Percentiles rank a stretch among this genome's conserved stretches.
These are phyloP conservation scores for Phyllostomus hastatus DNA, from an alignment of 2,113 vertebrate species.

Conservation along the genomic window DNA sequence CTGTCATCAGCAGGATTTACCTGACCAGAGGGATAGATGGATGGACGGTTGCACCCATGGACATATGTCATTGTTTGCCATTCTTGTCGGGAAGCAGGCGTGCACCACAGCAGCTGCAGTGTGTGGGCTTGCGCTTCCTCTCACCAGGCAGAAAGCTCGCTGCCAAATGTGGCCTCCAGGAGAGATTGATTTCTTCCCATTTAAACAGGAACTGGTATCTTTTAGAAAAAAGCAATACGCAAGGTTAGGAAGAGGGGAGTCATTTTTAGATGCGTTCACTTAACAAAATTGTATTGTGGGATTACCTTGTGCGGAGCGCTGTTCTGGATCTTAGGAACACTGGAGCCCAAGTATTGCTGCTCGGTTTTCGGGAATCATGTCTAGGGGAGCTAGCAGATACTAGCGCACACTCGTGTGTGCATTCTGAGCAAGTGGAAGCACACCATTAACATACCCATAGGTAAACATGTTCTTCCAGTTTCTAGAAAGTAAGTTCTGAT, in stretches of 20 bases:
- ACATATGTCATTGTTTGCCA: background rate
- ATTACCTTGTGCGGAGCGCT: background rate
- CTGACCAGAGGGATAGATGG: background rate
- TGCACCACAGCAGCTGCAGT: background rate
- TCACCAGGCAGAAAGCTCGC: slow-evolving; percentile 1
- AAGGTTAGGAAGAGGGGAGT: background rate
- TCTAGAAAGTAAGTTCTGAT: background rate
- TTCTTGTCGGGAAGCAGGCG: background rate
- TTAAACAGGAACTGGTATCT: slow-evolving; percentile 26
- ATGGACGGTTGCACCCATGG: background rate
- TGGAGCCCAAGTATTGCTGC: background rate
- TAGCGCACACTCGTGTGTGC: background rate
- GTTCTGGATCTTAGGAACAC: background rate
- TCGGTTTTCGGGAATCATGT: background rate
- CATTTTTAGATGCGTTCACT: background rate
- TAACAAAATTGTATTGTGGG: background rate
- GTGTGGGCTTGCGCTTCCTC: background rate
- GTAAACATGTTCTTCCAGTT: background rate
- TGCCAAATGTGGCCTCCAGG: background rate
- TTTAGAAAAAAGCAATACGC: background rate
- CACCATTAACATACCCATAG: background rate
- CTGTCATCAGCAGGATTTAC: background rate
- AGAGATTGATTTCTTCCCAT: slow-evolving; percentile 25
- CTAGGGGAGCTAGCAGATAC: background rate
- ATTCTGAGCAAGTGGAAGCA: background rate